A percentile compares a stretch with the other conserved stretches of the same genome.
These are phyloP conservation scores for Aphidius colemani DNA, from an alignment of 2,888 invertebrate species.

Conservation along the genomic window DNA sequence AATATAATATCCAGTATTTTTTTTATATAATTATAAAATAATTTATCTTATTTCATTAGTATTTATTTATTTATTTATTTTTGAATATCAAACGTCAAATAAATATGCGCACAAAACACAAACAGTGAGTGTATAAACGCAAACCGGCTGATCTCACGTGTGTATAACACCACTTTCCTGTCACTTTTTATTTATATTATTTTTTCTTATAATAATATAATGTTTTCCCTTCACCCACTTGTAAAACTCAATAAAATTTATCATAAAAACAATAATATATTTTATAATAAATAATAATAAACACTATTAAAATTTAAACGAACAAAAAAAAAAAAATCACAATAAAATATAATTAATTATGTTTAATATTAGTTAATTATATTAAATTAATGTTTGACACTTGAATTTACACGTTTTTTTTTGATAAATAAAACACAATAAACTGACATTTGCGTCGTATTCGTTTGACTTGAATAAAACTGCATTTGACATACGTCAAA, in stretches of 20 bases:
- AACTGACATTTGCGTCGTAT: conserved; percentile 31
- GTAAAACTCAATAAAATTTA: neutral
- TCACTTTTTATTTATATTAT: no score
- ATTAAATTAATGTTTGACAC: neutral
- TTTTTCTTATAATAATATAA: neutral
- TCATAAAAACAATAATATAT: neutral
- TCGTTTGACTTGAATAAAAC: conserved; percentile 29
- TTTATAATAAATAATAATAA: no score
- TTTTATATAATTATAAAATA: neutral
- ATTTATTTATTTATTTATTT: neutral
- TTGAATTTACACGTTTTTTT: conserved; percentile 6
- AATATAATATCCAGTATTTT: neutral
- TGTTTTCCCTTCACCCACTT: neutral
- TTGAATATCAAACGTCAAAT: no score
- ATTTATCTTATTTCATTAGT: neutral
- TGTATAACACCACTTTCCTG: no score
- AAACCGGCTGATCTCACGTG: conserved; percentile 7
- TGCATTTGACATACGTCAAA: conserved; percentile 29
- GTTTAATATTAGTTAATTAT: no score
- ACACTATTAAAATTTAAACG: no score
- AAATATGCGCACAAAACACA: neutral
- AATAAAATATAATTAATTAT: neutral
- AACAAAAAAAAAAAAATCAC: neutral
- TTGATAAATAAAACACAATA: conserved; percentile 11
- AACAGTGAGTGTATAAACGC: neutral